Evolutionary conservation across 2,797 vertebrate genomes (phyloP), one percentile per base, ranked within the genome.

Genomic region (Schizothorax lantsangensis): DNA sequence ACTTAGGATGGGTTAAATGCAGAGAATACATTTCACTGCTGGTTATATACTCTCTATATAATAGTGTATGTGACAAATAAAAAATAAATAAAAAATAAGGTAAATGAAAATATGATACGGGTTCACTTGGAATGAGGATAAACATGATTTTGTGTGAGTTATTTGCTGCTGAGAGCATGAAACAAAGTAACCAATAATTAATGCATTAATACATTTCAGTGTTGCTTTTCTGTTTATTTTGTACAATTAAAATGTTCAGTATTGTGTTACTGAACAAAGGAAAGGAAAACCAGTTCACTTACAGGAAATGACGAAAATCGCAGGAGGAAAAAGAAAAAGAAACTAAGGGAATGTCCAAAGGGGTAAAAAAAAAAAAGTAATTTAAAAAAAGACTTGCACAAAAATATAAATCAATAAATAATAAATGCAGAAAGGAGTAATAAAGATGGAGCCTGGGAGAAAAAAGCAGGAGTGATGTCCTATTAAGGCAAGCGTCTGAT

Each of bases 401-500:
- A 30, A 64, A 21, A 54, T 30, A 64, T 17, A 80, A 64, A 38
- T 52, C 12, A 30, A 45, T 38, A 43, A 62, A 73, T 33, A 74
- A 62, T 49, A 66, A 26, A 30, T 45, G 23, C 71, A 45, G 26
- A 45, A 47, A 57, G 19, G 12, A 62, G 78, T 6, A 17, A 33
- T 79, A 33, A 54, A 57, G 23, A 64, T 23, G 7, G 47, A 43
- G 43, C 10, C 40, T 33, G 45, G 57, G 19, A 68, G 26, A 79
- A 30, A 57, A 77, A 66, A 62, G 33, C 23, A 12, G 33, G n/a
- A 75, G 17, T 30, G 73, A 91, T 89, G 87, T 88, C 89, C 90
- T 89, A 89, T 89, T 88, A 91, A 89, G 89, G 90, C 59, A 68
- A 69, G 59, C 47, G 57, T 47, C 23, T 75, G 84, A 87, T 87